Evolutionary conservation across 2,113 vertebrate species (phyloP).

Genomic region (Saccopteryx leptura): DNA sequence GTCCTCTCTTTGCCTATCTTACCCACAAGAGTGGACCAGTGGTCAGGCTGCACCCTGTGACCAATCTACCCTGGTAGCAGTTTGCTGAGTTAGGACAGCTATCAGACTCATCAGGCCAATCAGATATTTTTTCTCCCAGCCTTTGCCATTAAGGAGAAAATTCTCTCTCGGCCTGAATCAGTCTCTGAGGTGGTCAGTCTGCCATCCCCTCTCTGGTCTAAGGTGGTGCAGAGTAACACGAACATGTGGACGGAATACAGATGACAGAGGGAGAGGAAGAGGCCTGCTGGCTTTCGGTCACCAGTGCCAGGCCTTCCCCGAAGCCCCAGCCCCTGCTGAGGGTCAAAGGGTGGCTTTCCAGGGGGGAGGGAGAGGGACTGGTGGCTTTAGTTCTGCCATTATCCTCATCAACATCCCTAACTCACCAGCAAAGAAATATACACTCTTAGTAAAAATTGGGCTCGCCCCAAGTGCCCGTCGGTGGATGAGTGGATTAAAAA

Average conservation of each 20-base stretch:
- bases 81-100: background rate
- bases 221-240: background rate
- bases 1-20: background rate
- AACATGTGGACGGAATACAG: background rate
- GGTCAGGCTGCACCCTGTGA: background rate
- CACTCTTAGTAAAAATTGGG: background rate
- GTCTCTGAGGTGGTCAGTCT: background rate
- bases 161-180: background rate
- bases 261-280: background rate
- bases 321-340: background rate
- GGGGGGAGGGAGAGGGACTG: accelerated
- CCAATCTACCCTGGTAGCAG: background rate
- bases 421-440: background rate
- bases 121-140: background rate
- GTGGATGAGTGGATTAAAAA: no score
- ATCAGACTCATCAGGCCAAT: background rate
- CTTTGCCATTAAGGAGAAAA: background rate
- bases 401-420: background rate
- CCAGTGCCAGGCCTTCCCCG: background rate
- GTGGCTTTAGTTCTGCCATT: background rate
- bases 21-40: background rate
- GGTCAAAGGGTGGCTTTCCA: no score
- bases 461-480: background rate
- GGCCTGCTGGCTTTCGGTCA: background rate
- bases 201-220: background rate